phyloP scores from a whole-genome alignment of 2,888 invertebrate genomes.

The Nemapogon koenigi region DNA sequence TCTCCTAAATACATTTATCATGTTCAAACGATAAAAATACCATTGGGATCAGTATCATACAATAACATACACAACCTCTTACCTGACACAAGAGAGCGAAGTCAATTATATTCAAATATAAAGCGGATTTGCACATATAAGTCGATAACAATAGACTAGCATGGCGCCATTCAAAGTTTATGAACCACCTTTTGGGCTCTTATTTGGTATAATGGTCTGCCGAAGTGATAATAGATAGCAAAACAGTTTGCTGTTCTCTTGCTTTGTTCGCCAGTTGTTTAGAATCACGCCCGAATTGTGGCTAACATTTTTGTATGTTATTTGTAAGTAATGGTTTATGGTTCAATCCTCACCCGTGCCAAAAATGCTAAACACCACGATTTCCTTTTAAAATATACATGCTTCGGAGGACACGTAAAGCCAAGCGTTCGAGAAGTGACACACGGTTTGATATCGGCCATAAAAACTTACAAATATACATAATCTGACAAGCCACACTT shows the following conservation, averaged over 20 bases:
- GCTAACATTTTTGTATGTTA: too few relatives aligned
- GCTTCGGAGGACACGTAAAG: too few relatives aligned
- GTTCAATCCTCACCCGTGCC: too few relatives aligned
- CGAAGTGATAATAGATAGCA: constrained; percentile 24
- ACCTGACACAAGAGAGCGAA: constrained; percentile 56
- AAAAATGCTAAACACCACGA: too few relatives aligned
- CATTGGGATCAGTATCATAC: constrained; percentile 54
- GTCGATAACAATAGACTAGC: constrained; percentile 50
- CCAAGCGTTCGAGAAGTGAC: too few relatives aligned
- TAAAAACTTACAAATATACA: too few relatives aligned
- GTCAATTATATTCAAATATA: constrained; percentile 66
- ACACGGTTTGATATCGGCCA: too few relatives aligned
- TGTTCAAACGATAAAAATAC: constrained; percentile 58
- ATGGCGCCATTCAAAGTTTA: constrained; percentile 28
- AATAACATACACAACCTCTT: constrained; percentile 48
- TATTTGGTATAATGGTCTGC: constrained; percentile 29
- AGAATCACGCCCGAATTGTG: too few relatives aligned
- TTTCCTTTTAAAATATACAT: too few relatives aligned
- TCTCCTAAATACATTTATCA: constrained; percentile 61
- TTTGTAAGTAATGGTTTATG: too few relatives aligned
- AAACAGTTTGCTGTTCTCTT: constrained; percentile 18
- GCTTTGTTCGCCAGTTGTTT: too few relatives aligned
- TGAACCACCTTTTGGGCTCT: constrained; percentile 24
- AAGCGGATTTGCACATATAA: constrained; percentile 65
- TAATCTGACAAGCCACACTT: too few relatives aligned